phyloP scores from a whole-genome alignment of 2,797 vertebrate species.

The Manis pentadactyla region DNA sequence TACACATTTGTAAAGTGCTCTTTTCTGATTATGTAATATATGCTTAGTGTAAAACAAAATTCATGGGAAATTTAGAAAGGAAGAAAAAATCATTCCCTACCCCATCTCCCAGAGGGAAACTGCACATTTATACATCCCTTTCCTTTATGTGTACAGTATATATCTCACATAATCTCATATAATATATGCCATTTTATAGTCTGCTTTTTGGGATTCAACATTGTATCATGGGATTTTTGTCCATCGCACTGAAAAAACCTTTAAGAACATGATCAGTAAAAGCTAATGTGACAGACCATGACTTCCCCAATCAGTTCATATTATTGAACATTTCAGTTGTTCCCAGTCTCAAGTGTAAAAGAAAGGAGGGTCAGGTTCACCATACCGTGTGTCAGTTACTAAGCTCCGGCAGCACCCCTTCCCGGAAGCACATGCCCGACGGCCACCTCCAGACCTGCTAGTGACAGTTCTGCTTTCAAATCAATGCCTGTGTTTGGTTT shows the following conservation, averaged over 20 bases:
- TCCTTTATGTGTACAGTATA: too few relatives aligned
- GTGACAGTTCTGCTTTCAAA: not conserved
- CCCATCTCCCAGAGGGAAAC: not conserved
- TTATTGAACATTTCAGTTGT: not conserved
- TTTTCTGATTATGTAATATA: not conserved
- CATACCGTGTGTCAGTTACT: not conserved
- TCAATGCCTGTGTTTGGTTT: not conserved
- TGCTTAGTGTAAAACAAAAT: not conserved
- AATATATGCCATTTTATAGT: not conserved
- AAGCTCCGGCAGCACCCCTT: fast-evolving
- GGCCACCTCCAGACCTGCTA: not conserved
- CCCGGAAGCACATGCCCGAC: not conserved
- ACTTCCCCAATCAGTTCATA: not conserved
- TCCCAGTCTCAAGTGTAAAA: not conserved
- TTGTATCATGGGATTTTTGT: not conserved
- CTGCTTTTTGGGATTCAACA: not conserved
- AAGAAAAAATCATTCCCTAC: slow-evolving; percentile 20
- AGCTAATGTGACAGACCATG: not conserved
- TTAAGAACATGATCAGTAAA: not conserved
- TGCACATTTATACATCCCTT: not conserved
- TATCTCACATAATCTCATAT: not conserved
- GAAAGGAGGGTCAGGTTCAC: not conserved
- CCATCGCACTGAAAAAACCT: not conserved
- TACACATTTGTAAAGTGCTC: not conserved
- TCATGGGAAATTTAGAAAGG: not conserved